These are phyloP conservation scores for Microplitis mediator DNA, from an alignment of 1,140 invertebrate genomes.

Conservation along the genomic window DNA sequence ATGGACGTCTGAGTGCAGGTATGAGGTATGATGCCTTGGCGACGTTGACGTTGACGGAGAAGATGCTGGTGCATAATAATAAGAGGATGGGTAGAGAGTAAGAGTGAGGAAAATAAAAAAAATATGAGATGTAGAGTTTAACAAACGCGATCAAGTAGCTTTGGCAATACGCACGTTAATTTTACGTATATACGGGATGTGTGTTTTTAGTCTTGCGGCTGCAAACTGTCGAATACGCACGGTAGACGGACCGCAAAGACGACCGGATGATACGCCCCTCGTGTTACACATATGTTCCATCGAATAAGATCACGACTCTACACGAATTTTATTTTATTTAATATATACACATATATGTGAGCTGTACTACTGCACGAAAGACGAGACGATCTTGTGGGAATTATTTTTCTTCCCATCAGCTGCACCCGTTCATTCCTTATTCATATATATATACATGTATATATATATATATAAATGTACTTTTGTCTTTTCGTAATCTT, in stretches of 20 bases:
- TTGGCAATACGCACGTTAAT: conserved; percentile 12
- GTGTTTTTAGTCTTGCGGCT: conserved; percentile 22
- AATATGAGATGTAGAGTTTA: not conserved
- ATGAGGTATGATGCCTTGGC: too few species aligned
- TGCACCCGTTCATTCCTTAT: conserved; percentile 14
- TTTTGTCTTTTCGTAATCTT: too few species aligned
- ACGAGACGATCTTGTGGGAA: conserved; percentile 30
- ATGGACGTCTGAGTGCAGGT: too few species aligned
- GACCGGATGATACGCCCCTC: conserved; percentile 29
- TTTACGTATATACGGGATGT: not conserved
- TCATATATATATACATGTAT: not conserved
- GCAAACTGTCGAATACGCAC: conserved; percentile 22
- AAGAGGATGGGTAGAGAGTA: conserved; percentile 12
- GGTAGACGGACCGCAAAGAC: conserved; percentile 27
- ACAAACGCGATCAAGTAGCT: not conserved
- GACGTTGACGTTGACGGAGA: too few species aligned
- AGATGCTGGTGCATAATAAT: not conserved
- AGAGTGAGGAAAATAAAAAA: not conserved
- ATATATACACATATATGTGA: too few species aligned
- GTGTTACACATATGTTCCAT: conserved; percentile 30
- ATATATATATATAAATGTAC: too few species aligned
- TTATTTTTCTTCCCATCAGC: not conserved
- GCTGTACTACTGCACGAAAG: conserved; percentile 26
- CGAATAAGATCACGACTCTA: conserved; percentile 3
- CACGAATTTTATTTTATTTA: not conserved